Base-by-base conservation (phyloP, 2,888 invertebrate genomes). In the Antitype chi region DNA sequence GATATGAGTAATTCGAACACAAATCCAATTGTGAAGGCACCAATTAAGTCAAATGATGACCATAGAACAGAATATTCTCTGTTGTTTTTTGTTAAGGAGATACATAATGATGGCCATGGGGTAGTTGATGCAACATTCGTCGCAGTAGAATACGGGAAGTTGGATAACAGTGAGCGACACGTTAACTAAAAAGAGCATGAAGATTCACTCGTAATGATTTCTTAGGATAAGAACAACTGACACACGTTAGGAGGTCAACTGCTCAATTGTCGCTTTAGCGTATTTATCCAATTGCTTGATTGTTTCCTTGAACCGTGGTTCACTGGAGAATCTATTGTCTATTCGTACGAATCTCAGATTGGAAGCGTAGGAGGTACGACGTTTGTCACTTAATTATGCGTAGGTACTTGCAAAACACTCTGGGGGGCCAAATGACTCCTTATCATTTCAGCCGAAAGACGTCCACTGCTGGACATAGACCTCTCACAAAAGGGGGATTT, bases 201-300 rank as follows among this genome's bases (percentile, higher is more conserved):
- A 71, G 59, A 71, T 72, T 59, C 43, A 66, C 59, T 60, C 66
- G 43, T 80, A 77, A 78, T 84, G 76, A 76, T 81, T 87, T 78
- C 67, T 57, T 62, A 70, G 66, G 78, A 83, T 80, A 82, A 81
- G 77, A 73, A 80, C 60, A 70, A 66, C 57, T 72, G 62, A 62
- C 76, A 74, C 66, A 71, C 80, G 79, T 74, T 78, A 87, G 72
- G 80, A 84, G 87, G 89, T 90, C 88, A 89, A 90, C 86, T 84
- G 81, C 80, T 89, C 91, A 92, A 93, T 93, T 91, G 91, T 90
- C 90, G 88, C 90, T 85, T 84, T 88, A 75, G 74, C 78, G 90
- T 91, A 90, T 91, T 93, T 93, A 91, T 92, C 90, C 92, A 93
- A 94, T 94, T 94, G 93, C 71, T 81, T 85, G 85, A 90, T 93